Conservation (phyloP, 1,140 invertebrate genomes). For the Danaus melanippus region DNA sequence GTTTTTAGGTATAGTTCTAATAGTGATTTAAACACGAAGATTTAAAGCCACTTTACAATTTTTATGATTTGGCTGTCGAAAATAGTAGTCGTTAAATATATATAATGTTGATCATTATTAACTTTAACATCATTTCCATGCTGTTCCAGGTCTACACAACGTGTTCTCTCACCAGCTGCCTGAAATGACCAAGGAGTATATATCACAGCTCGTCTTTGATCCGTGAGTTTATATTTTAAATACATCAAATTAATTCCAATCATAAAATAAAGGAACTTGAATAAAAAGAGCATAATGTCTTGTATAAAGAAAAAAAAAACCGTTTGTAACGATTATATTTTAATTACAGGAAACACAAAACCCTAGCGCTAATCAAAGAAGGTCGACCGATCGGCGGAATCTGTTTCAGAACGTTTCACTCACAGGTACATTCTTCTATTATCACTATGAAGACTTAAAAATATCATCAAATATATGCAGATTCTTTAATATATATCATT, state of each 20-base stretch:
- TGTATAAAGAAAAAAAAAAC: too few species aligned
- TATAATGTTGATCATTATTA: not conserved
- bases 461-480: not conserved
- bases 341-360: constrained; percentile 91
- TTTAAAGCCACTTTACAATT: too few species aligned
- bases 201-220: constrained; percentile 97
- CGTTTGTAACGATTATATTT: constrained; percentile 1
- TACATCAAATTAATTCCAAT: constrained; percentile 7
- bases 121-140: not conserved
- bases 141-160: constrained; percentile 86
- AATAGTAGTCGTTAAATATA: not conserved
- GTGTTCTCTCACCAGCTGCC: constrained; percentile 97
- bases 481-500: not conserved
- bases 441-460: too few species aligned
- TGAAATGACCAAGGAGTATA: constrained; percentile 98
- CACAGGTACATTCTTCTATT: constrained; percentile 76
- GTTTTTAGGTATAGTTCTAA: too few species aligned
- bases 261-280: too few species aligned
- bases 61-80: too few species aligned
- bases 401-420: constrained; percentile 95
- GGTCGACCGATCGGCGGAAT: constrained; percentile 97
- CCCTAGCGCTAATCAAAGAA: constrained; percentile 92
- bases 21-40: too few species aligned
- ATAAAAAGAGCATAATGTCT: too few species aligned
- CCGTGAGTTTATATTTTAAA: constrained; percentile 77